Evolutionary conservation across 2,888 invertebrate genomes (phyloP), one percentile per base, ranked within the genome.

Genomic region (Mellilla xanthometata): DNA sequence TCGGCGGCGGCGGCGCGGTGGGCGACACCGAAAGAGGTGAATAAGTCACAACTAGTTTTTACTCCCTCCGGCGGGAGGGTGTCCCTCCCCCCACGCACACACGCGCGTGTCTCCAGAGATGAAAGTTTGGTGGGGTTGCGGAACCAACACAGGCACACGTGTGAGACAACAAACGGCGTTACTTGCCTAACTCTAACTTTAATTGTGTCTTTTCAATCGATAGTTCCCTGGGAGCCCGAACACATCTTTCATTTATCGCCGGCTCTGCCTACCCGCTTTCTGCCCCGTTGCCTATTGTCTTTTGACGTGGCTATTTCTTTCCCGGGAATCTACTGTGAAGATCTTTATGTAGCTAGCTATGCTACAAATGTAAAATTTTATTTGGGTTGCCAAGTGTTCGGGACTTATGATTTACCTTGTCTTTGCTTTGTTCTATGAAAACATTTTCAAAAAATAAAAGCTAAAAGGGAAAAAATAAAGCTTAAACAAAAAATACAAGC

Each of bases 181-280:
- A 81, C 76, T 82, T 84, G 83, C 81, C 84, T 81, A 86, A 87
- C 87, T 82, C 82, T 80, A 87, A 89, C 78, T 89, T 88, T 89
- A 89, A 89, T 89, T 89, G 87, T 86, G 84, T 84, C 86, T 81
- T 87, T 88, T 85, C 87, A 89, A 89, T 89, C 89, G 84, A 89
- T 88, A 87, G 75, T 75, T 69, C 65, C 72, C 68, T 68, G 64
- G 68, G 66, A 69, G 70, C 56, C 53, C 63, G 60, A 56, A 57
- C 53, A 65, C 68, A 70, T 72, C 66, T 68, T 73, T 70, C 64
- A 72, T 73, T 69, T 72, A 66, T 68, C 56, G 64, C 58, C 56
- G 61, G 60, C 60, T 45, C 60, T 48, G 47, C 54, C 53, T 49
- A 60, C 61, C 54, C 56, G 48, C 52, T 58, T n/a, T 49, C 49